These are phyloP conservation scores for Drusus annulatus DNA, from an alignment of 1,140 invertebrate genomes.

Conservation along the genomic window DNA sequence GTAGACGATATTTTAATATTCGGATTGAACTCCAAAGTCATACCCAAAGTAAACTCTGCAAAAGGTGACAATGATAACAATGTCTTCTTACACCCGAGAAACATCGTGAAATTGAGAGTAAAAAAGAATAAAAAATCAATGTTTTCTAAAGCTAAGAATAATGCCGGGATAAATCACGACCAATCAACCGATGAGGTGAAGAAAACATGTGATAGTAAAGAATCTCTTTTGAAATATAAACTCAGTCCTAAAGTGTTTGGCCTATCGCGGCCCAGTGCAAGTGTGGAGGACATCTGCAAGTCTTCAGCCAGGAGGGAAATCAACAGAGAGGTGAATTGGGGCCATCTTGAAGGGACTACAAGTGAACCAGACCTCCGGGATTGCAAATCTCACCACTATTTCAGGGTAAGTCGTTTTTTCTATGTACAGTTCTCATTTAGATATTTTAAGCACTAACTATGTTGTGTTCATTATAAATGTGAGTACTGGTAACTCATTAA, in stretches of 20 bases:
- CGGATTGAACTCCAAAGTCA: conserved; percentile 61
- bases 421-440: too few species aligned
- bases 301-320: conserved; percentile 41
- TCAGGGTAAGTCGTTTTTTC: conserved; percentile 45
- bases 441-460: too few species aligned
- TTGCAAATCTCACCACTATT: conserved; percentile 45
- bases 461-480: too few species aligned
- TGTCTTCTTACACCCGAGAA: conserved; percentile 66
- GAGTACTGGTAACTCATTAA: too few species aligned
- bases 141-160: conserved; percentile 63
- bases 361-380: conserved; percentile 66
- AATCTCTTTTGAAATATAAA: conserved; percentile 64
- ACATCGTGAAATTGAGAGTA: conserved; percentile 61
- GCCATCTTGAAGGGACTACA: conserved; percentile 61
- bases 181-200: conserved; percentile 7
- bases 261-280: conserved; percentile 68
- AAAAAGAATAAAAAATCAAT: conserved; percentile 66
- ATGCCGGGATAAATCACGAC: conserved; percentile 4
- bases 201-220: conserved; percentile 57
- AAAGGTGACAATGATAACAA: conserved; percentile 63
- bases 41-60: background rate
- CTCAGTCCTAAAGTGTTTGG: conserved; percentile 75
- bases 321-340: conserved; percentile 43
- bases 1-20: conserved; percentile 69
- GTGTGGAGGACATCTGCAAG: conserved; percentile 72